Conservation (phyloP, 2,888 invertebrate species). For the Napeogenes inachia region DNA sequence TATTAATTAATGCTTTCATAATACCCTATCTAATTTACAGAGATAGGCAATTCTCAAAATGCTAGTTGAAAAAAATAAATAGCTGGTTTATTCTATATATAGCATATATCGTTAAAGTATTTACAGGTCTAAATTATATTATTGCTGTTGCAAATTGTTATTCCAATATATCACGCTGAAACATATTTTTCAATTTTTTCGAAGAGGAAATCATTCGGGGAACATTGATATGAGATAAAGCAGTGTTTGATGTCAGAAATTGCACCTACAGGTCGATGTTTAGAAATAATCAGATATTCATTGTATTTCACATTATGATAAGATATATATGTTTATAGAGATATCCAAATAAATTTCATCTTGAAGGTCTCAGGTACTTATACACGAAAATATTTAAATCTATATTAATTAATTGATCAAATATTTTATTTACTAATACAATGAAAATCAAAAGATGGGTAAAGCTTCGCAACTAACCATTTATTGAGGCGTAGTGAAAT, state of each 20-base stretch:
- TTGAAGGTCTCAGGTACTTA: too few species aligned
- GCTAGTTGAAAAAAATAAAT: too few species aligned
- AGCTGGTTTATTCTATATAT: too few species aligned
- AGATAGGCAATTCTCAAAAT: too few species aligned
- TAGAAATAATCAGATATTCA: neutral
- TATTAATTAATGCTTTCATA: too few species aligned
- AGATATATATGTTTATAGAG: neutral
- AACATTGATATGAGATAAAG: slow-evolving; percentile 4
- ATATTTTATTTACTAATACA: neutral
- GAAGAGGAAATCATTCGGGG: slow-evolving; percentile 2
- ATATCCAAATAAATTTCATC: too few species aligned
- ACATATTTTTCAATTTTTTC: neutral
- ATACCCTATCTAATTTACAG: too few species aligned
- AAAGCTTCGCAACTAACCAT: slow-evolving; percentile 42
- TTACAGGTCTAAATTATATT: neutral
- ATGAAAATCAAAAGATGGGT: neutral
- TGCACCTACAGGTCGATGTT: neutral
- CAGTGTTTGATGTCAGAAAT: slow-evolving; percentile 6
- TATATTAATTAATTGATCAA: too few species aligned
- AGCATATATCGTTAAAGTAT: too few species aligned
- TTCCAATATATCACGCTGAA: neutral
- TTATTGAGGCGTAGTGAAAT: slow-evolving; percentile 68
- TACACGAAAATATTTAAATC: too few species aligned
- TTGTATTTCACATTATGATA: neutral
- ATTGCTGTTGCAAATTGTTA: neutral